Evolutionary conservation across 2,888 invertebrate species (phyloP).

Genomic region (Brenthis ino): DNA sequence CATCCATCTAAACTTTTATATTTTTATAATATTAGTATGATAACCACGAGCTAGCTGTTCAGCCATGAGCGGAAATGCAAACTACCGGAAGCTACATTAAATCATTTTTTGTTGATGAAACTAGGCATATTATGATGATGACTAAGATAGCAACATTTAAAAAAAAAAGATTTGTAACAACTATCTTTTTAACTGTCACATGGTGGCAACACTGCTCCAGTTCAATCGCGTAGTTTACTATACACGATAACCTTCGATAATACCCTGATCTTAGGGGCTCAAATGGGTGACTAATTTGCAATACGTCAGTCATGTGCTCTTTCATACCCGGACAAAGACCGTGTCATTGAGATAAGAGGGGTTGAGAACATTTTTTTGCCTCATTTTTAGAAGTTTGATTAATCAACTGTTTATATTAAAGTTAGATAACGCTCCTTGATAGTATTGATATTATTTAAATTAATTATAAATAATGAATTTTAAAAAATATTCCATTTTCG

Average conservation of each 20-base stretch:
- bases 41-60: too few species aligned
- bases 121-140: too few species aligned
- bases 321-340: slow-evolving; percentile 9
- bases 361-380: slow-evolving; percentile 6
- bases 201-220: slow-evolving; percentile 19
- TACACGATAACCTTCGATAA: slow-evolving; percentile 44
- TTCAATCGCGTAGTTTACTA: slow-evolving; percentile 49
- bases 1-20: too few species aligned
- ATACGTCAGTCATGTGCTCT: slow-evolving; percentile 14
- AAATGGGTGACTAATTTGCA: slow-evolving; percentile 35
- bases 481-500: too few species aligned
- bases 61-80: too few species aligned
- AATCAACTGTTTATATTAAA: slow-evolving; percentile 16
- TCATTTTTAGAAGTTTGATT: slow-evolving; percentile 1
- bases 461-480: too few species aligned
- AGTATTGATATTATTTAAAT: background rate
- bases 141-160: too few species aligned
- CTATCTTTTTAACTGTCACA: background rate
- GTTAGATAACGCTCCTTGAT: slow-evolving; percentile 2
- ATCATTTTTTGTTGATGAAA: too few species aligned
- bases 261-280: slow-evolving; percentile 19
- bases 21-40: too few species aligned
- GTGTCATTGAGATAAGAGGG: slow-evolving; percentile 27
- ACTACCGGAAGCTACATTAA: too few species aligned
- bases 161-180: too few species aligned